These are phyloP conservation scores for Poliocrania exsul DNA, from an alignment of 2,797 vertebrate genomes.

Conservation along the genomic window DNA sequence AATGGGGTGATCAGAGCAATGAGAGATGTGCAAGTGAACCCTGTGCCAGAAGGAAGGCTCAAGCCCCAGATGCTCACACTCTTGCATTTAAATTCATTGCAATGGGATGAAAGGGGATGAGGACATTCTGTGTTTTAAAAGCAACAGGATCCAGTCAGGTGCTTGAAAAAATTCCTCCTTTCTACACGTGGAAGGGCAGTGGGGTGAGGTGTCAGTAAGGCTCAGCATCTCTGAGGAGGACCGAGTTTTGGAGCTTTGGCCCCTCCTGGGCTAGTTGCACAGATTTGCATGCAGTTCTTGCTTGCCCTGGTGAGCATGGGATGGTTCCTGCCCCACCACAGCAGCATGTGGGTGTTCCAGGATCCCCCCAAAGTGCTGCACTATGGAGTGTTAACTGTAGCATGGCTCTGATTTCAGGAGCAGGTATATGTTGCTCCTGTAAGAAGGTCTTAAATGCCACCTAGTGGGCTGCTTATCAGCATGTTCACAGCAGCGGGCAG, in stretches of 20 bases:
- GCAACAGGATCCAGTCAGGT: background rate
- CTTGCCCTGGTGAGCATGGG: background rate
- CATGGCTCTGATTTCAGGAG: fast-evolving
- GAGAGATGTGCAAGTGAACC: background rate
- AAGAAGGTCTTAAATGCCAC: constrained; percentile 26
- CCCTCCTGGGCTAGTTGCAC: background rate
- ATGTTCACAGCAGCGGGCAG: background rate
- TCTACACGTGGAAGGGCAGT: background rate
- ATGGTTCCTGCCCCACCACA: background rate
- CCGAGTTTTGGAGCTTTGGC: background rate
- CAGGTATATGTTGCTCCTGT: background rate
- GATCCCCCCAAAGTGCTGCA: background rate
- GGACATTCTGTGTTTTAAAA: background rate
- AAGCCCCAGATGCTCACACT: background rate
- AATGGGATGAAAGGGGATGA: background rate
- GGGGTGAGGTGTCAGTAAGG: background rate
- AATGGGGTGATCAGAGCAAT: background rate
- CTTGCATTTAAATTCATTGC: background rate
- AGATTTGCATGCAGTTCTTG: background rate
- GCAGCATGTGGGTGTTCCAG: background rate
- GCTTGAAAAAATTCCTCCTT: background rate
- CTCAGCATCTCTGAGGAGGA: background rate
- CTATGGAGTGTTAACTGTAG: fast-evolving
- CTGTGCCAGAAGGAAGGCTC: background rate
- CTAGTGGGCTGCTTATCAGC: constrained; percentile 20